Conservation (phyloP, 1,140 invertebrate species). For the Aporrectodea caliginosa region DNA sequence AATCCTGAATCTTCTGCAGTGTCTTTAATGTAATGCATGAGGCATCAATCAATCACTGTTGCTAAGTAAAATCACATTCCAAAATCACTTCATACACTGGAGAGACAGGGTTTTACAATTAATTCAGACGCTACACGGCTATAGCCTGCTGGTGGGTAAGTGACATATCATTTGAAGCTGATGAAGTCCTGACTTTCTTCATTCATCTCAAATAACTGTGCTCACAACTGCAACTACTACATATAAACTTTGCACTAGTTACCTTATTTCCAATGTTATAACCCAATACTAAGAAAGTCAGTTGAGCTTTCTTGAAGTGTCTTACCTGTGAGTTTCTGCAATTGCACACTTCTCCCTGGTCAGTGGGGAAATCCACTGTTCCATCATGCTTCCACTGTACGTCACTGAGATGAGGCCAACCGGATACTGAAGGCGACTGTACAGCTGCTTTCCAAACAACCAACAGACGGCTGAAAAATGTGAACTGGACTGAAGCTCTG, state of each 20-base stretch:
- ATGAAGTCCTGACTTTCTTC: too few species aligned
- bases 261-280: not conserved
- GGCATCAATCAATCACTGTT: too few species aligned
- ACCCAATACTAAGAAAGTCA: not conserved
- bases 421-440: slow-evolving; percentile 39
- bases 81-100: too few species aligned
- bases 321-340: not conserved
- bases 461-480: slow-evolving; percentile 51
- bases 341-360: not conserved
- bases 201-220: too few species aligned
- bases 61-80: too few species aligned
- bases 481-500: not conserved
- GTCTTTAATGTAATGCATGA: too few species aligned
- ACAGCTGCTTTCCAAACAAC: slow-evolving; percentile 44
- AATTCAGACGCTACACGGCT: too few species aligned
- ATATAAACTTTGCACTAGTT: not conserved
- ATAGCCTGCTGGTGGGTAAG: too few species aligned
- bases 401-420: slow-evolving; percentile 37
- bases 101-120: too few species aligned
- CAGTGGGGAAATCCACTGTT: slow-evolving; percentile 44
- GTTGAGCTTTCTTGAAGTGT: not conserved
- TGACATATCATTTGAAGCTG: too few species aligned
- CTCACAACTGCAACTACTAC: too few species aligned
- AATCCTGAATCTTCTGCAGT: too few species aligned
- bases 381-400: slow-evolving; percentile 32